These are phyloP conservation scores for Lamellibrachia luymesi DNA, from an alignment of 1,140 invertebrate species.

Conservation along the genomic window DNA sequence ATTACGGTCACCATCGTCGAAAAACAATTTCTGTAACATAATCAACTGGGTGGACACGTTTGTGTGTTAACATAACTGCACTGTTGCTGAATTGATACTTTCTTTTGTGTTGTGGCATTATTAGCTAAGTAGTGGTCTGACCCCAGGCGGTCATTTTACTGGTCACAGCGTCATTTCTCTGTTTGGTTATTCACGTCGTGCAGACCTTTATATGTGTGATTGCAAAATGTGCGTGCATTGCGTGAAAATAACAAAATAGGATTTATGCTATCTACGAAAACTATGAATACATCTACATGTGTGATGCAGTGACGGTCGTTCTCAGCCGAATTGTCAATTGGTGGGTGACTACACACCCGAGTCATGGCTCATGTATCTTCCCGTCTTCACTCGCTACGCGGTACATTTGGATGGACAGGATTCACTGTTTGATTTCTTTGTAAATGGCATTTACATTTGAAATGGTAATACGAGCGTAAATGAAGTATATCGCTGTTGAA, in stretches of 20 bases:
- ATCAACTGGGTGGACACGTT: not conserved
- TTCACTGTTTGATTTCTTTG: not conserved
- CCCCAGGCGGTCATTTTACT: not conserved
- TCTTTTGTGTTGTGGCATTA: not conserved
- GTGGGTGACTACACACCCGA: not conserved
- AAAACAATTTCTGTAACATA: not conserved
- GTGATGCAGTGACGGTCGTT: not conserved
- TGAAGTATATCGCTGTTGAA: no score
- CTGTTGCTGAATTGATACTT: not conserved
- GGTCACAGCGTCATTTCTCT: not conserved
- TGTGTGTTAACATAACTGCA: not conserved
- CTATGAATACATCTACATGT: not conserved
- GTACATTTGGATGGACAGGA: not conserved
- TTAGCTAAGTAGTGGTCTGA: not conserved
- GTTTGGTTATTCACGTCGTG: not conserved
- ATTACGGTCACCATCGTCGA: not conserved
- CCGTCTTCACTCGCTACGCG: not conserved
- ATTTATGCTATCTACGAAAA: not conserved
- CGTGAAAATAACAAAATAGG: not conserved
- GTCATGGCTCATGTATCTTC: not conserved
- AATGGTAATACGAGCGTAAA: no score
- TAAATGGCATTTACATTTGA: not conserved
- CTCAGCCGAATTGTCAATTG: not conserved
- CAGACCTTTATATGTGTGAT: not conserved
- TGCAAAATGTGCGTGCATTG: not conserved